Evolutionary conservation across 2,797 vertebrate species (phyloP), one percentile per base, ranked within the genome.

Genomic region (Enteromius fasciolatus): DNA sequence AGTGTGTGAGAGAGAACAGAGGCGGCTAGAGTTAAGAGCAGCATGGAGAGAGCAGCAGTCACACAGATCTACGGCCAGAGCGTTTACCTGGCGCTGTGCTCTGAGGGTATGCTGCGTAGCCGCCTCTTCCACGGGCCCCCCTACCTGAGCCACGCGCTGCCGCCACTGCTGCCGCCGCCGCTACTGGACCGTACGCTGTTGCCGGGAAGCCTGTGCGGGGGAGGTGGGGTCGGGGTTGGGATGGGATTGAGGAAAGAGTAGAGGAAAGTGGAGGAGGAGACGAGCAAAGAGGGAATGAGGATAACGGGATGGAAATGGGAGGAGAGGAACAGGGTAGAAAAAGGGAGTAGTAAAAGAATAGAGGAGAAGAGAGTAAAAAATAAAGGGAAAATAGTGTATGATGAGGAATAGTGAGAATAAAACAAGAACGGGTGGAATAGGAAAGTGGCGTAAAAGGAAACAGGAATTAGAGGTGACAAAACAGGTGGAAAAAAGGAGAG

Each of bases 101-200:
- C 92, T 94, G 94, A 89, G 88, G 93, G 92, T 95, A 94, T 94
- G 93, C 93, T 91, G 87, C 91, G 91, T 93, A 90, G 91, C 89
- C 88, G 88, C 92, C 90, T 94, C 95, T 91, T 95, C 95, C 94
- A 87, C 87, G 90, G 93, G 91, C 91, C 91, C 92, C 93, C 96
- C 95, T 97, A 97, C 96, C 96, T 97, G 96, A 97, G 94, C 96
- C 96, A 89, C 96, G 94, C 0, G 95, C 95, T 33, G 95, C 95
- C 0, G 96, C 96, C 92, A 96, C 95, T 4, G 96, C 96, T 0
- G 96, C 96, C 0, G 96, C 96, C 0, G 96, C 97, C 0, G 96
- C 95, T 92, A 96, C 95, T 85, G 96, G 97, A 94, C 96, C 95
- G 0, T 97, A 97, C 28, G 96, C 95, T 87, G 96, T 94, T 52